Base-by-base conservation (phyloP, 2,113 vertebrate species). In the Trematomus loennbergii region DNA sequence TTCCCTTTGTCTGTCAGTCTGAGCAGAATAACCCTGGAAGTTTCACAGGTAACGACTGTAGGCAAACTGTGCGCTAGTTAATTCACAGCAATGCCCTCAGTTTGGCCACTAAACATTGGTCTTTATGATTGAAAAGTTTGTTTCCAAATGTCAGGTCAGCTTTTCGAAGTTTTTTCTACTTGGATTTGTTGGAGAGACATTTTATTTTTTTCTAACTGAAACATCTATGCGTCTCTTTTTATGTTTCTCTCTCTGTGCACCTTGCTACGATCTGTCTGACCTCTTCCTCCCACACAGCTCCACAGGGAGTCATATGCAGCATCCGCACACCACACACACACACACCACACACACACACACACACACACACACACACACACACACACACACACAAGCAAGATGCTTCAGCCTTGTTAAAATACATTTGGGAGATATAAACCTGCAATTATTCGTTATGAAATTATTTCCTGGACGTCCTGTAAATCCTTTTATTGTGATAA, bases 261-360 rank as follows among this genome's bases (percentile, higher is more conserved):
- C 63, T 83, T 54, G 22, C 59, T 50, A 33, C 79, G 85, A 78
- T 81, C 87, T 60, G 60, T 90, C 82, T 88, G 86, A 90, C 70
- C 78, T 90, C 86, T 87, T 81, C 75, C 48, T 61, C 74, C 72
- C n/a, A 58, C 46, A 76, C 75, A 72, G 50, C 88, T 89, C 81
- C 71, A 61, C 60, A 46, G 83, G 87, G 86, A 93, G 83, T 49
- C 64, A 72, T 84, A 45, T 70, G 46, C 68, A 81, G 85, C 85
- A 87, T 89, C 88, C 79, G 87, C 75, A 78, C 65, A 69, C 65
- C 52, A 59, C 20, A 62, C 45, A 15, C 36, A 72, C 43, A 49
- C 20, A 62, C 45, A 15, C 36, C 43, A 49, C 20, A 62, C 45
- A 15, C 36, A 72, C 43, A 49, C 20, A 62, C 45, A 15, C 36